Evolutionary conservation across 2,888 invertebrate species (phyloP), one percentile per base, ranked within the genome.

Genomic region (Tenthredo scrophulariae): DNA sequence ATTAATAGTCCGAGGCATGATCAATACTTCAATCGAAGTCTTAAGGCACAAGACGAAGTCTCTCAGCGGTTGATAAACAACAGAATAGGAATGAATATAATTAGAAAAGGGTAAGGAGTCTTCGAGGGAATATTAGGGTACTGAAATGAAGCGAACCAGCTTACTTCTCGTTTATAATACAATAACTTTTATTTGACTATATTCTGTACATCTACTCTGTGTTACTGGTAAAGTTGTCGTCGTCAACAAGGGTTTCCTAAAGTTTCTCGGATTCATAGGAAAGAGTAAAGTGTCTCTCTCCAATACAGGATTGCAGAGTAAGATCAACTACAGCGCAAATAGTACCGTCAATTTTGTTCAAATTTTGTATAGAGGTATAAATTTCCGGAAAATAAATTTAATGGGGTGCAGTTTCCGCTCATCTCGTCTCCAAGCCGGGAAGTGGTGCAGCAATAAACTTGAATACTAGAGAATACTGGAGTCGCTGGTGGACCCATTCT

Each of bases 381-480:
- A 80, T 80, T 80, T 80, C 62, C 58, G 22, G 58, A 80, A 80
- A 80, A 80, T 80, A 80, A 80, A 80, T 62, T 80, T 80, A 80
- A 80, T 80, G 80, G 80, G 22, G 58, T 80, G 62, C 80, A 80
- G 80, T 80, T 62, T 62, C 80, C 80, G 80, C 80, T 80, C 80
- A 80, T 80, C 80, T 80, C 80, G 58, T 58, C 79, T 79, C 79
- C 79, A 37, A 79, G 62, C 62, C 62, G 80, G 80, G 40, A 80
- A 80, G 62, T 62, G 80, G 80, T 62, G 80, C 80, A 80, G 80
- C 80, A 62, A 80, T 80, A 80, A 80, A 80, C 58, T 80, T 80
- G 80, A 80, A 80, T 80, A 80, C 80, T 80, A 40, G 80, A 80
- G 80, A 80, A 80, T 80, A 80, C 62, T 62, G 80, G 80, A 79